Evolutionary conservation across 2,888 invertebrate species (phyloP), one percentile per base, ranked within the genome.

Genomic region (Stenichneumon culpator): DNA sequence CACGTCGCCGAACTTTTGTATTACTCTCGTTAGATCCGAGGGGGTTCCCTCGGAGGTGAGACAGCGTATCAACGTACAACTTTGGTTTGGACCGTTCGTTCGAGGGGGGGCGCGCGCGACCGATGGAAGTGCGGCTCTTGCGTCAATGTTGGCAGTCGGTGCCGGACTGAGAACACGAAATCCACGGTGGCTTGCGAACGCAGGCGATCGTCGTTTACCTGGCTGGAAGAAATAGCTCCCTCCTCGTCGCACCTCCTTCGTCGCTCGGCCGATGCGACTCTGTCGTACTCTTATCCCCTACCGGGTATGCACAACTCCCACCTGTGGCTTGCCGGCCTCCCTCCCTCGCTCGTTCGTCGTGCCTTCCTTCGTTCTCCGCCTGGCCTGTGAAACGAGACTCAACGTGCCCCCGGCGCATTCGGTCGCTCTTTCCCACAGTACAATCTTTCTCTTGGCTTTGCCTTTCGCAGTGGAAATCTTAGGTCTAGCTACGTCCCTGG

Each of bases 121-220:
- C 82, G 79, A 72, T 28, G 60, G n/a, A 79, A 79, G 60, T 57
- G 82, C 70, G 74, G 80, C 82, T 87, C 78, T 80, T 86, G 82
- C 89, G 87, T 82, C 87, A 89, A 86, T 57, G 73, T 69, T 90
- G 91, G 90, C 93, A 90, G 90, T 92, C 92, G 90, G 90, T 89
- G 88, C 92, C 90, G 87, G 88, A 94, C 93, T 93, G 93, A 92
- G 89, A 89, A 88, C 90, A 83, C 79, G 80, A 86, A 88, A 88
- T 88, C 54, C 54, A 80, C 79, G 63, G 73, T 72, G 77, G 80
- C 84, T 69, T 52, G 82, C 82, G 79, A 74, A 88, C 86, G 80
- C 84, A 63, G 74, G 79, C 82, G 74, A 70, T 87, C 86, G 87
- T 84, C 86, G 85, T 70, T 87, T 68, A 75, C 65, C 67, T 63